These are phyloP conservation scores for Athalia circularis DNA, from an alignment of 2,888 invertebrate species.

Conservation along the genomic window DNA sequence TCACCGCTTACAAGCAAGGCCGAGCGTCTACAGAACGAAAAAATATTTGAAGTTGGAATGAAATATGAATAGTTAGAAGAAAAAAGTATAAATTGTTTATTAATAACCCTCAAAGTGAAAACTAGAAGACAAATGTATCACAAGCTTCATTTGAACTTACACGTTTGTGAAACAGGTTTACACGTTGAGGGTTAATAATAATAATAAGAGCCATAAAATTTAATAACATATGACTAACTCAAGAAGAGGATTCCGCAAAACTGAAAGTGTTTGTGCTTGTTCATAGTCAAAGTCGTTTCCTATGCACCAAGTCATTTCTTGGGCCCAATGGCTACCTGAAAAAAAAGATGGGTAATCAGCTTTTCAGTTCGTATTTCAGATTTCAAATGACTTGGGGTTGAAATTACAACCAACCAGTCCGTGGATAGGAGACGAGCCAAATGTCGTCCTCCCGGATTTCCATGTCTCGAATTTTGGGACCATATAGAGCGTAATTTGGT, in stretches of 20 bases:
- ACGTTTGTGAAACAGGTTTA: too few species aligned
- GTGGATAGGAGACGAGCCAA: conserved; percentile 91
- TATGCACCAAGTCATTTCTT: conserved; percentile 95
- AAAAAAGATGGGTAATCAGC: neutral
- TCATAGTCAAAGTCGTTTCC: conserved; percentile 87
- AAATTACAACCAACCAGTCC: conserved; percentile 81
- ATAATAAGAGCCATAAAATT: neutral
- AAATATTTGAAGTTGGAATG: conserved; percentile 12
- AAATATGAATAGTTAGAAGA: conserved; percentile 7
- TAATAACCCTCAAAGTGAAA: neutral
- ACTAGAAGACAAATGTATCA: too few species aligned
- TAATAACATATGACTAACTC: conserved; percentile 61
- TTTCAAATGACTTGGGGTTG: neutral
- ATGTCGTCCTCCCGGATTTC: conserved; percentile 85
- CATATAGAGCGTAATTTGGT: conserved; percentile 81
- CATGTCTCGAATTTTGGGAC: conserved; percentile 83
- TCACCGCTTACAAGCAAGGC: conserved; percentile 66
- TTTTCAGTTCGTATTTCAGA: neutral
- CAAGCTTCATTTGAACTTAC: too few species aligned
- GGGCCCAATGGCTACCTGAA: conserved; percentile 92
- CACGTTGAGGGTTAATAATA: too few species aligned
- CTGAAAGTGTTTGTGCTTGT: conserved; percentile 81
- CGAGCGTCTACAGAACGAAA: conserved; percentile 60
- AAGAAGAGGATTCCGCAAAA: conserved; percentile 76
- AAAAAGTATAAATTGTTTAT: neutral